Base-by-base conservation (phyloP, 2,797 vertebrate genomes). In the Acrossocheilus wenchowensis region DNA sequence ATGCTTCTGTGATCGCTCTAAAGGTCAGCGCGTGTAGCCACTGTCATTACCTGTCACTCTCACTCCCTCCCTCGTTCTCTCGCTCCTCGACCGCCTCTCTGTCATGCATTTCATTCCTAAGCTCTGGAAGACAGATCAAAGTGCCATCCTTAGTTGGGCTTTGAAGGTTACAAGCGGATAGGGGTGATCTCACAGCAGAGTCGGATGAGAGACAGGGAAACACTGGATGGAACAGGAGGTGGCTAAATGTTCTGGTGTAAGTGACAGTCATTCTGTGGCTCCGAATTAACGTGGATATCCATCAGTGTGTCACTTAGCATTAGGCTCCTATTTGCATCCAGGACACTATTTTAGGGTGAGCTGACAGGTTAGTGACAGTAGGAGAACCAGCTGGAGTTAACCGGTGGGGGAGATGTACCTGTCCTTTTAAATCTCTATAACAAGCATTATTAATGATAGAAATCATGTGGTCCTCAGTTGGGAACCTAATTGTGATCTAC, bases 1-100 rank as follows among this genome's bases (percentile, higher is more conserved):
- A 95, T 94, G 96, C 94, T 94, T 93, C 93, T 94, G 93, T 95
- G 94, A 94, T 94, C 90, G 78, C 92, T 93, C 89, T 92, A 96
- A 96, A 96, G 95, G 96, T 96, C 95, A 93, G 91, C 90, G 91
- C 93, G 90, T 95, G 95, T 95, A 95, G 93, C 94, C 93, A 94
- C 94, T 95, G 95, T 96, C 95, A 95, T 95, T 95, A 94, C 92
- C 95, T 95, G 95, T 96, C 95, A 96, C 93, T 95, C 94, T 93
- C 89, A 84, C 90, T 89, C 92, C 92, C 90, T 75, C 88, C 86
- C 90, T 89, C 89, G 87, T 88, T 92, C 92, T 89, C 88, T 83
- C 83, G 87, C 93, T 89, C 92, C 91, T 93, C 88, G 89, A 90
- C 90, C 91, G 72, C 43, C 88, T 93, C 89, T 90, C 92, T 92